phyloP scores from a whole-genome alignment of 2,113 vertebrate species.

The Aptenodytes forsteri region DNA sequence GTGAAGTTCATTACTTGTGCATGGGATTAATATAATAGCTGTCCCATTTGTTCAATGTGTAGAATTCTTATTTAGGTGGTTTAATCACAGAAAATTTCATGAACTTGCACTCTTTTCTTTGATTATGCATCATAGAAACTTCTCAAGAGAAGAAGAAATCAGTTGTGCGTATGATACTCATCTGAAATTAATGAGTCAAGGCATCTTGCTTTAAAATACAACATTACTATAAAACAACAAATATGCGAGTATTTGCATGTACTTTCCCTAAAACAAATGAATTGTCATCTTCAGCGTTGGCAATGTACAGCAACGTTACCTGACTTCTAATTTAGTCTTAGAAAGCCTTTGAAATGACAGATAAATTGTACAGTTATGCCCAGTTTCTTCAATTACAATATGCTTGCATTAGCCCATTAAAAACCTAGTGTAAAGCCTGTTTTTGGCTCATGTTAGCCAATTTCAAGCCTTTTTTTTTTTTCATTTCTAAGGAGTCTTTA shows the following conservation, averaged over 20 bases:
- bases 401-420: neutral
- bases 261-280: neutral
- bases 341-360: neutral
- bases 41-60: neutral
- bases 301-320: neutral
- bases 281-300: neutral
- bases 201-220: neutral
- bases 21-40: neutral
- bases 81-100: neutral
- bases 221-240: neutral
- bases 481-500: neutral
- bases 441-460: neutral
- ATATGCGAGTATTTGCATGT: neutral
- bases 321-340: neutral
- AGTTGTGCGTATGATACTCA: neutral
- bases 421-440: neutral
- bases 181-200: neutral
- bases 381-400: neutral
- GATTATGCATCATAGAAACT: neutral
- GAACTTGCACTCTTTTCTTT: neutral
- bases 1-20: neutral
- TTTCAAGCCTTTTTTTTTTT: neutral
- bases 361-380: neutral
- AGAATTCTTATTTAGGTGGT: neutral
- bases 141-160: neutral